phyloP scores from a whole-genome alignment of 2,113 vertebrate genomes.

The Vidua macroura region DNA sequence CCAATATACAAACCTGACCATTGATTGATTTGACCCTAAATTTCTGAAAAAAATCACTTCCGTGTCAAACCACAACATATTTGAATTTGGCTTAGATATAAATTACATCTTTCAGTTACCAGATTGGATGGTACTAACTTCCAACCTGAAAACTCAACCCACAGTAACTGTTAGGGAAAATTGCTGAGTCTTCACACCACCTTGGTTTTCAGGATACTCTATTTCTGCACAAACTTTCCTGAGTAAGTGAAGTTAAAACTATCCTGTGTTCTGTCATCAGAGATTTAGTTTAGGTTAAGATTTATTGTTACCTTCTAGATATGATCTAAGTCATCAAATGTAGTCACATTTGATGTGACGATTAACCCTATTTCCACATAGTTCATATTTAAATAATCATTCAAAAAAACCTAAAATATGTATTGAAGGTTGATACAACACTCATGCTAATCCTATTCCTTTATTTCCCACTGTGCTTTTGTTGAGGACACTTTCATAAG shows the following conservation, averaged over 20 bases:
- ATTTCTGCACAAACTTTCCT: neutral
- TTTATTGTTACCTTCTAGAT: neutral
- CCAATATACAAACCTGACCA: no score
- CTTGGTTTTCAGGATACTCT: neutral
- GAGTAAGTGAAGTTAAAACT: neutral
- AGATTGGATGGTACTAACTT: neutral
- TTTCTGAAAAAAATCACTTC: no score
- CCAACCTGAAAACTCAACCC: neutral
- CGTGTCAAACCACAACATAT: no score
- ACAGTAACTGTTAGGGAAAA: neutral
- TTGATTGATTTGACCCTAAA: no score
- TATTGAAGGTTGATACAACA: neutral
- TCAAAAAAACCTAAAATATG: neutral
- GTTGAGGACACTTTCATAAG: neutral
- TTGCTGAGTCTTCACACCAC: neutral
- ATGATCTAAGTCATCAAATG: neutral
- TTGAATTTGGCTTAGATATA: neutral
- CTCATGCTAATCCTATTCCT: neutral
- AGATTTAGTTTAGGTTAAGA: neutral
- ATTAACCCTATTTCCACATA: neutral
- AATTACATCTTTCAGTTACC: neutral
- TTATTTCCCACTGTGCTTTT: neutral
- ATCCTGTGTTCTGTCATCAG: neutral
- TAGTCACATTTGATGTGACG: neutral
- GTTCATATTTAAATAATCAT: neutral